Evolutionary conservation across 2,888 invertebrate genomes (phyloP), one percentile per base, ranked within the genome.

Genomic region (Herminia tarsipennalis): DNA sequence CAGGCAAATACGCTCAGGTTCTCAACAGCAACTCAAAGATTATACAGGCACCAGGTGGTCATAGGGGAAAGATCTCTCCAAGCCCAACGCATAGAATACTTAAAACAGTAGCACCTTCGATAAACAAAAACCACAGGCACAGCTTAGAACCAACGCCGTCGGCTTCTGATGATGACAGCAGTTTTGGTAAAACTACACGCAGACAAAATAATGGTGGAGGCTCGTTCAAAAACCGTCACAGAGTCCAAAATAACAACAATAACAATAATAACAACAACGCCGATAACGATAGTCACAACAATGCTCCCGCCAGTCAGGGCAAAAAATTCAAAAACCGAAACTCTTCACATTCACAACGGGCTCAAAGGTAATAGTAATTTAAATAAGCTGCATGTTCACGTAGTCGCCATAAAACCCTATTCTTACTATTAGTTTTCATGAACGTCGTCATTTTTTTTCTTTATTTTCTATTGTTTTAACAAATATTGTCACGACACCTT

Each of bases 1-100:
- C 95, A 34, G 96, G 96, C 24, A 97, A 97, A 86, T 97, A 97
- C 79, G 97, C 97, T 2, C 97, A 97, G 86, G 95, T 96, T 5
- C 86, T 97, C 18, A 96, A 96, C 73, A 96, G 96, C 70, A 95
- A 96, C 25, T 96, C 97, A 0, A 95, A 94, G 72, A 86, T 95
- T 24, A 82, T 94, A 45, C 46, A 40, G 9, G 76, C 81, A 52
- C 76, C 81, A 18, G 58, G 81, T 33, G 90, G 87, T 1, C 92
- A 92, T 56, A 93, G 94, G 71, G 92, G 87, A 4, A 95, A 94
- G 85, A 94, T 95, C 52, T 92, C 93, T 27, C 94, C 95, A 0
- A 93, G 94, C 22, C 93, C 93, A 25, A 92, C 94, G 0, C 92
- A 94, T 40, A 92, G 95, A 68, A 95, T 96, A 45, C 77, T 96